Conservation (phyloP, 2,888 invertebrate genomes). For the Polylopha cassiicola region DNA sequence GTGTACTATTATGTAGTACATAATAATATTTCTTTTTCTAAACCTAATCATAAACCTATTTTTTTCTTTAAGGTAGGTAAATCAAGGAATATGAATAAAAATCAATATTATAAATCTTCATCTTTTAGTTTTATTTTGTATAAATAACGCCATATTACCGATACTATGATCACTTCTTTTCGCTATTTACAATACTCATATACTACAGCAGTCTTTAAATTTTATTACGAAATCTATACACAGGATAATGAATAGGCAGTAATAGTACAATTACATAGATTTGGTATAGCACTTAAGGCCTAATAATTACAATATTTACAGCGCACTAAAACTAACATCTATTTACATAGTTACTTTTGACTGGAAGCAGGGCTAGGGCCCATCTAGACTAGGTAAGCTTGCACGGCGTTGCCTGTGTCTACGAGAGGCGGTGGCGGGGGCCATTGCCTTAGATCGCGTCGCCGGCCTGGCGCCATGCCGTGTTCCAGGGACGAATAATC, state of each 20-base stretch:
- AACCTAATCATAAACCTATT: too few species aligned
- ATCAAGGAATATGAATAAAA: constrained; percentile 48
- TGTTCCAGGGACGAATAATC: constrained; percentile 91
- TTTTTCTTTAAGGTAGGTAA: too few species aligned
- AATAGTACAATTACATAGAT: constrained; percentile 72
- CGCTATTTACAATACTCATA: constrained; percentile 75
- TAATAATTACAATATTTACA: constrained; percentile 75
- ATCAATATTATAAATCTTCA: constrained; percentile 61
- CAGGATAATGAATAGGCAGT: constrained; percentile 75
- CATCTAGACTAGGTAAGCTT: constrained; percentile 83
- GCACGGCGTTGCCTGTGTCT: constrained; percentile 73
- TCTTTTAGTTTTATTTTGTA: constrained; percentile 70
- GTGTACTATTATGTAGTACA: too few species aligned
- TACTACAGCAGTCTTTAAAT: constrained; percentile 79
- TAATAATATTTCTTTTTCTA: too few species aligned
- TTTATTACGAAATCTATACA: constrained; percentile 72
- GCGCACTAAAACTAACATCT: constrained; percentile 54
- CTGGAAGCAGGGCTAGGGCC: constrained; percentile 64
- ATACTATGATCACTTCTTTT: constrained; percentile 75
- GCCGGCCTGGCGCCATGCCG: constrained; percentile 75
- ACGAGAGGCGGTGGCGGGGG: constrained; percentile 69
- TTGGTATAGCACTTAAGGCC: constrained; percentile 73
- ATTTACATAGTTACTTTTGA: constrained; percentile 59
- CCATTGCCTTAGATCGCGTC: constrained; percentile 67
- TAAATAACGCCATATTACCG: constrained; percentile 74